A percentile compares a stretch with the other conserved stretches of the same genome.
These are phyloP conservation scores for Anolis sagrei DNA, from an alignment of 2,113 vertebrate genomes.

Conservation along the genomic window DNA sequence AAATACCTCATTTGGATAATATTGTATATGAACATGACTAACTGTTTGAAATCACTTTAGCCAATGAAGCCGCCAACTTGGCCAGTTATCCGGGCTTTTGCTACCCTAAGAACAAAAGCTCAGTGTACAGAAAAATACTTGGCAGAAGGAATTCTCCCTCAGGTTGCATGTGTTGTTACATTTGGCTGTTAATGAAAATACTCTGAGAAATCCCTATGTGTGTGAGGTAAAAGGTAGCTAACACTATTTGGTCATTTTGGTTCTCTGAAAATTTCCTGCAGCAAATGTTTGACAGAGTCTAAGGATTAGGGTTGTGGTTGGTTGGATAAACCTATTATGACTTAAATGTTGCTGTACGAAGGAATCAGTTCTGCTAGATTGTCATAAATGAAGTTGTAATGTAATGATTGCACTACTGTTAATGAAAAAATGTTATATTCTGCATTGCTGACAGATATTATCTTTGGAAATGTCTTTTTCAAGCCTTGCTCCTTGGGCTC, in stretches of 20 bases:
- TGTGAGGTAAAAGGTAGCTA: rapidly evolving
- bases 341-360: background rate
- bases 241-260: rapidly evolving
- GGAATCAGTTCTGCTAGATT: background rate
- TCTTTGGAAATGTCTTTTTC: background rate
- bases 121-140: conserved; percentile 40
- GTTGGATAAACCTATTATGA: conserved; percentile 34
- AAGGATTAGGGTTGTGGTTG: conserved; percentile 18
- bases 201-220: rapidly evolving
- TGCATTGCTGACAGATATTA: background rate
- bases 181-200: conserved; percentile 10
- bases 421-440: background rate
- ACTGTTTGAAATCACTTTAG: conserved; percentile 51
- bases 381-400: background rate
- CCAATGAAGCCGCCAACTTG: background rate
- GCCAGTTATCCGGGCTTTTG: conserved; percentile 33
- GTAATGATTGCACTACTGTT: background rate
- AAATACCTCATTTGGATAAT: background rate
- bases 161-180: conserved; percentile 6
- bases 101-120: conserved; percentile 24
- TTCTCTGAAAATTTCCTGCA: conserved; percentile 14
- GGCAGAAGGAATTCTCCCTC: background rate
- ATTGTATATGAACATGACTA: conserved; percentile 34
- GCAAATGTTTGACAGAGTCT: conserved; percentile 13
- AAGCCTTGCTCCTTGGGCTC: background rate